A percentile compares a stretch with the other conserved stretches of the same genome.
Conservation (phyloP, 2,797 vertebrate species). For the Nasua narica region DNA sequence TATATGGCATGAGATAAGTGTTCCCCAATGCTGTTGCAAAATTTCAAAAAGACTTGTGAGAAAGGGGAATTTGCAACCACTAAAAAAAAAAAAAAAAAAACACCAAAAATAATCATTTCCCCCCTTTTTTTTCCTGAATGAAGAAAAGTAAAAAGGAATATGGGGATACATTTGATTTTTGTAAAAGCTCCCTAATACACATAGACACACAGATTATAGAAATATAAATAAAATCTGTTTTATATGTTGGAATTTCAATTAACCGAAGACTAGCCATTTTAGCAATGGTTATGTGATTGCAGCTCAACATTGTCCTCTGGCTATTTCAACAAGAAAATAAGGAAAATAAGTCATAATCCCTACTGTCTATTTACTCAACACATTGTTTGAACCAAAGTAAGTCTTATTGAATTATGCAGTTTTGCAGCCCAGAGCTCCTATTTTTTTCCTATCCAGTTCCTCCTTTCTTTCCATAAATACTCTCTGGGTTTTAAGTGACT, state of each 20-base stretch:
- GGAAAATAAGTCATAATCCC: not conserved
- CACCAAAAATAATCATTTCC: not conserved
- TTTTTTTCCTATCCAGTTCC: not conserved
- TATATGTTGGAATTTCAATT: not conserved
- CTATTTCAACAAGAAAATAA: not conserved
- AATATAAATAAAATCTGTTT: conserved; percentile 2
- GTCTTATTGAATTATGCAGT: not conserved
- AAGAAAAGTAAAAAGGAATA: not conserved
- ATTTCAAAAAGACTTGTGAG: not conserved
- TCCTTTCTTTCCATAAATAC: not conserved
- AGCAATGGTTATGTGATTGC: not conserved
- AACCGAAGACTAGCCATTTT: not conserved
- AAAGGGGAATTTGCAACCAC: not conserved
- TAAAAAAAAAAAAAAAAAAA: not conserved
- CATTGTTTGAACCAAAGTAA: not conserved
- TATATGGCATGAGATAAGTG: not conserved
- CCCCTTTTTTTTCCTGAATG: not conserved
- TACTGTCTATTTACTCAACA: not conserved
- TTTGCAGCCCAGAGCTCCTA: not conserved
- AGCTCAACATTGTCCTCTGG: not conserved
- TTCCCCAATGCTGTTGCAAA: not conserved
- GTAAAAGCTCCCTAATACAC: not conserved
- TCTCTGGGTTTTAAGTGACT: not conserved
- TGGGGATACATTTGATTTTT: not conserved
- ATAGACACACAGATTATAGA: not conserved